phyloP scores from a whole-genome alignment of 2,113 vertebrate genomes.

The Pseudopodoces humilis region DNA sequence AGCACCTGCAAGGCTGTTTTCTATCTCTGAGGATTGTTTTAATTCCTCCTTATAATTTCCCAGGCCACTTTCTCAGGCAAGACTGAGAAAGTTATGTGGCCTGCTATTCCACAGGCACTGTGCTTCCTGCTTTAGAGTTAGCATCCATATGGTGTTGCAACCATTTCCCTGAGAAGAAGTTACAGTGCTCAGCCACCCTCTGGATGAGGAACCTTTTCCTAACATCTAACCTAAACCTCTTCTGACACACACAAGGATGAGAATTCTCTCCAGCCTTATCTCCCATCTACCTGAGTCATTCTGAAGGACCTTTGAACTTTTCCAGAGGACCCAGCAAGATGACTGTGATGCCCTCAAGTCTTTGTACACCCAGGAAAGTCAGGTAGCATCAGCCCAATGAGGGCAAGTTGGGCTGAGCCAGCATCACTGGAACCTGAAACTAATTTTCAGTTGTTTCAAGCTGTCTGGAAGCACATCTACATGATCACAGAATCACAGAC shows the following conservation, averaged over 20 bases:
- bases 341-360: neutral
- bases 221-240: neutral
- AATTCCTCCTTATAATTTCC: too few relatives aligned
- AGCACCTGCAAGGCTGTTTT: too few relatives aligned
- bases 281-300: neutral
- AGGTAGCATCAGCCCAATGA: fast-evolving
- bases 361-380: neutral
- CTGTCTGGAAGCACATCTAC: neutral
- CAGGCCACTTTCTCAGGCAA: too few relatives aligned
- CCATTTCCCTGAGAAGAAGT: neutral
- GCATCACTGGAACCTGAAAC: neutral
- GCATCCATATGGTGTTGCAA: too few relatives aligned
- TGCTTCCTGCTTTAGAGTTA: too few relatives aligned
- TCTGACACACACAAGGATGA: neutral
- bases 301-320: neutral
- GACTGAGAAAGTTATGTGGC: too few relatives aligned
- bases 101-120: too few relatives aligned
- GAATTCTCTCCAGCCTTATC: neutral
- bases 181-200: neutral
- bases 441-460: neutral
- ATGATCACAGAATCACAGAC: neutral
- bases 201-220: neutral
- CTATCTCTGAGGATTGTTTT: too few relatives aligned
- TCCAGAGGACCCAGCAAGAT: fast-evolving
- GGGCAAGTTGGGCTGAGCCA: neutral